A percentile compares a stretch with the other conserved stretches of the same genome.
phyloP scores from a whole-genome alignment of 2,797 vertebrate species.

The Emys orbicularis region DNA sequence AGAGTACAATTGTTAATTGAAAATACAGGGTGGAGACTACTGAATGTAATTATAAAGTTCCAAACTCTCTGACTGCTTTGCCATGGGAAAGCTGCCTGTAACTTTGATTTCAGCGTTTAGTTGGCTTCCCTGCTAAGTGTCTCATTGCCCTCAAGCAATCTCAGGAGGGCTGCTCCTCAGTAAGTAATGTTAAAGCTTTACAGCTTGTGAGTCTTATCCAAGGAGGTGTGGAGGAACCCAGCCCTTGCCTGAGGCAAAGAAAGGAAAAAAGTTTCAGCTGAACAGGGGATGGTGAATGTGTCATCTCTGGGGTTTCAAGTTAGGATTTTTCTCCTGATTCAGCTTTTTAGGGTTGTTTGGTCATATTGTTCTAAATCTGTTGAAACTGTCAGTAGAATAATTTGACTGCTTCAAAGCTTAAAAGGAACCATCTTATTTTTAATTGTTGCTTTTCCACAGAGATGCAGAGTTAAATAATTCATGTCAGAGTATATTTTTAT shows the following conservation, averaged over 20 bases:
- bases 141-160: constrained; percentile 45
- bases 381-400: background rate
- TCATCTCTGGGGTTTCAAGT: background rate
- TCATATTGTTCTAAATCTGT: constrained; percentile 38
- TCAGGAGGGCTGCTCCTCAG: constrained; percentile 42
- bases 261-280: constrained; percentile 37
- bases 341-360: background rate
- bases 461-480: background rate
- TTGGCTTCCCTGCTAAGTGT: constrained; percentile 55
- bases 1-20: constrained; percentile 65
- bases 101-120: constrained; percentile 35
- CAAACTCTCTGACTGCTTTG: constrained; percentile 34
- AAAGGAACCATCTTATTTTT: background rate
- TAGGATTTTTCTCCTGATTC: constrained; percentile 45
- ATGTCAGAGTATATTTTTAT: background rate
- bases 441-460: background rate
- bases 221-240: constrained; percentile 48
- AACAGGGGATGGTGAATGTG: constrained; percentile 32
- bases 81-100: constrained; percentile 73
- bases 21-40: constrained; percentile 68
- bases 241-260: constrained; percentile 17
- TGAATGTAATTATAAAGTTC: constrained; percentile 65
- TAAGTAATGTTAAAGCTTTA: background rate
- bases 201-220: background rate
- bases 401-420: background rate